phyloP scores from a whole-genome alignment of 2,797 vertebrate species.

The Hippocampus kuda region DNA sequence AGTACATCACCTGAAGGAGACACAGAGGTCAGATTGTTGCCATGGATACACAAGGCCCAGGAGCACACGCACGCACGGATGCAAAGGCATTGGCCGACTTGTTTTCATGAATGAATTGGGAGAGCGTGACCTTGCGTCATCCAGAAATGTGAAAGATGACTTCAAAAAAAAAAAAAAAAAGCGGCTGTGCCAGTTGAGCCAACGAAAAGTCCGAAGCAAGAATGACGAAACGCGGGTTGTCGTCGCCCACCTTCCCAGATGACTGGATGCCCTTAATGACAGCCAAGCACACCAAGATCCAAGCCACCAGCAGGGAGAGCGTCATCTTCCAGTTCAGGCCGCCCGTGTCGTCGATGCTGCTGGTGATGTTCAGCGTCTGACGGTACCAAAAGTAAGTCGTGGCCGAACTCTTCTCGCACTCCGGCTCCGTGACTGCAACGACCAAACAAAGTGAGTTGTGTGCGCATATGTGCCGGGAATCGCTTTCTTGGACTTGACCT shows the following conservation, averaged over 20 bases:
- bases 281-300: conserved; percentile 89
- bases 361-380: conserved; percentile 88
- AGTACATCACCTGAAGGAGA: conserved; percentile 89
- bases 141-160: no score
- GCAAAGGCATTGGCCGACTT: not conserved
- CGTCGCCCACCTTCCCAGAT: conserved; percentile 55
- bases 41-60: conserved; percentile 38
- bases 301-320: conserved; percentile 83
- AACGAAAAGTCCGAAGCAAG: not conserved
- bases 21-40: conserved; percentile 40
- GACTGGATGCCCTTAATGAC: conserved; percentile 98
- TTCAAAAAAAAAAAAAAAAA: no score
- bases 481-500: no score
- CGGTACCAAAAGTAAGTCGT: conserved; percentile 99
- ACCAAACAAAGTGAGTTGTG: not conserved
- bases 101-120: not conserved
- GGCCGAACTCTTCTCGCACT: conserved; percentile 95
- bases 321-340: conserved; percentile 98
- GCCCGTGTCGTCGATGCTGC: conserved; percentile 83
- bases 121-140: no score
- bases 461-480: not conserved
- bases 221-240: not conserved
- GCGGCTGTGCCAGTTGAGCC: not conserved
- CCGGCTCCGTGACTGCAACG: conserved; percentile 76
- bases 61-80: not conserved